Evolutionary conservation across 2,113 vertebrate species (phyloP), one percentile per base, ranked within the genome.

Genomic region (Megaleporinus macrocephalus): DNA sequence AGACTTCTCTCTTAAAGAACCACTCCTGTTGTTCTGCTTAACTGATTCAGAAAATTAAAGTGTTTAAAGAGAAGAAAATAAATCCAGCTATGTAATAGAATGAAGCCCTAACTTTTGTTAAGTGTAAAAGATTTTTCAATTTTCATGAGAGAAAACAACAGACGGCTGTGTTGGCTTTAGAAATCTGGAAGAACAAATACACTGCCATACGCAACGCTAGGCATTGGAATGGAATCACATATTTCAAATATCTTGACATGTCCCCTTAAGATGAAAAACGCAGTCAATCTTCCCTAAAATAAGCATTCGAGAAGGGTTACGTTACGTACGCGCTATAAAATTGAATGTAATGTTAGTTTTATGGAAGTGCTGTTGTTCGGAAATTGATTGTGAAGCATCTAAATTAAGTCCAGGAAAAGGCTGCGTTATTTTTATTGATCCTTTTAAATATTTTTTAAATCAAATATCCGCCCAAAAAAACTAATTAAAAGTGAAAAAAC

Each of bases 1-100:
- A 41, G 68, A 57, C n/a, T 69, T 78, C 47, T 71, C 59, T 78
- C 84, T 87, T 83, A 89, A 89, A 89, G 82, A 88, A 65, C 83
- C 41, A 81, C 84, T 81, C 70, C 18, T 71, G 70, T 61, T 83
- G 90, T 90, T 89, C 89, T 91, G 91, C 90, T 93, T 93, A 91
- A 93, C 84, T 92, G 91, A 89, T 86, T 93, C 89, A 93, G 91
- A 94, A 94, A 93, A 94, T 93, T 89, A 92, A 92, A 93, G 49
- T 70, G 83, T 79, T 84, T 83, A 63, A 87, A 79, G 22, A 75
- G 71, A 79, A 30, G 30, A 84, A 77, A 83, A 83, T 29, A 84
- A 71, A 71, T 70, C 73, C 62, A 16, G 16, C 44, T 76, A 77
- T 82, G 82, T 84, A 84, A 88, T 85, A 74, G 84, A 89, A 85